phyloP scores from a whole-genome alignment of 35 echinoderm and acorn worm genomes.

The Stichopus chloronotus region DNA sequence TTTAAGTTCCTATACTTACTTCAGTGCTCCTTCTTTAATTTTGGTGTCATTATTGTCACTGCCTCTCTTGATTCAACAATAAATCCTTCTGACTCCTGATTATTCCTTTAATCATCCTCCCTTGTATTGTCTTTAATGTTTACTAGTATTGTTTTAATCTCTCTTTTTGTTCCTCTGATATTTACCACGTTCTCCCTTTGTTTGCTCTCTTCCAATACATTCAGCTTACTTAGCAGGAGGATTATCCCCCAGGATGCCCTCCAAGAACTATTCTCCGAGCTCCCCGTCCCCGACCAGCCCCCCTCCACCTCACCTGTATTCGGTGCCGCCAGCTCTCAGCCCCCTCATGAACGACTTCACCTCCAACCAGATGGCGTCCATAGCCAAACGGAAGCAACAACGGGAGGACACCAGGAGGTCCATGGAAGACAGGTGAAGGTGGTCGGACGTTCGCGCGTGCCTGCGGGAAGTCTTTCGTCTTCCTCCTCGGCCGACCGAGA shows the following conservation, averaged over 20 bases:
- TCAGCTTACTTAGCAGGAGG: constrained; percentile 63
- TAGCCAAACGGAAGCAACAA: constrained; percentile 76
- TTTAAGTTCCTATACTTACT: no score
- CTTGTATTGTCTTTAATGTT: no score
- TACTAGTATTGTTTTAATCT: not conserved
- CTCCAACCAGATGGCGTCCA: constrained; percentile 78
- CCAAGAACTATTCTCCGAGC: constrained; percentile 45
- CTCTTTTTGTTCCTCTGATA: not conserved
- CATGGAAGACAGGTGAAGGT: constrained; percentile 19
- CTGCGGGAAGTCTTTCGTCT: no score
- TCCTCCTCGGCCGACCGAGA: no score
- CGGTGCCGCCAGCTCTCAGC: constrained; percentile 80
- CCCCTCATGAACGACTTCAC: constrained; percentile 88
- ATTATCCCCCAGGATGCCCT: constrained; percentile 59
- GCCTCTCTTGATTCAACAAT: no score
- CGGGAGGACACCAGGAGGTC: not conserved
- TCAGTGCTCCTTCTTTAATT: no score
- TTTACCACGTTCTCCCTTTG: not conserved
- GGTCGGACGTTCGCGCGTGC: not conserved
- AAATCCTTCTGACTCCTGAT: no score
- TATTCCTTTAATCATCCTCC: no score
- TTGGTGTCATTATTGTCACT: no score
- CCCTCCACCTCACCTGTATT: constrained; percentile 60
- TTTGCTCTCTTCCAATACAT: not conserved
- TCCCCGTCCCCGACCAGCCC: constrained; percentile 25